phyloP scores from a whole-genome alignment of 2,797 vertebrate species.

The Eulemur coronatus region DNA sequence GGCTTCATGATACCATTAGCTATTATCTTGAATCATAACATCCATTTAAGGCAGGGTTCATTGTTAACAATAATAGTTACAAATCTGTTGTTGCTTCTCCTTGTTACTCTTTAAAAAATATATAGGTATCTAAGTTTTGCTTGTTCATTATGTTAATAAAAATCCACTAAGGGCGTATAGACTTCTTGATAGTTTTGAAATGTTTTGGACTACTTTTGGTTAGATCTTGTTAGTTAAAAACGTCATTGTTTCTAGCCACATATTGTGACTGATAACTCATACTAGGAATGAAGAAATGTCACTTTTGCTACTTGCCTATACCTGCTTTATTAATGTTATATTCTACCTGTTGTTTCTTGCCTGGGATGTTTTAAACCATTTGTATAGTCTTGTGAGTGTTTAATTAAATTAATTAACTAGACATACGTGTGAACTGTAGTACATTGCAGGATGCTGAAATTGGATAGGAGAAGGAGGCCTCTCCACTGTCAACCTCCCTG shows the following conservation, averaged over 20 bases:
- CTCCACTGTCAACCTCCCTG: background rate
- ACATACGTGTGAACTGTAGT: background rate
- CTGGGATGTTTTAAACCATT: background rate
- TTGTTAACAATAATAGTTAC: background rate
- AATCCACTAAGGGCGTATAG: background rate
- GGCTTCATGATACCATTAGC: background rate
- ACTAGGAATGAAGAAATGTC: background rate
- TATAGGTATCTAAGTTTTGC: background rate
- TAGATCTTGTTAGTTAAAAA: background rate
- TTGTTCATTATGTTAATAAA: slow-evolving; percentile 5
- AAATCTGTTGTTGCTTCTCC: background rate
- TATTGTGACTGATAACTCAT: background rate
- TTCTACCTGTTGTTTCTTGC: background rate
- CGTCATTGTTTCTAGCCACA: background rate
- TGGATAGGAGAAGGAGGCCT: background rate
- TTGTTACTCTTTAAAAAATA: background rate
- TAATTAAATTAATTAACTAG: background rate
- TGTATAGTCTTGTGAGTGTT: background rate
- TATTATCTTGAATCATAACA: background rate
- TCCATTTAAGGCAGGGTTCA: background rate
- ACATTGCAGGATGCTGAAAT: background rate
- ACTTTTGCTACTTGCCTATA: background rate
- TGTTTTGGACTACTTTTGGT: background rate
- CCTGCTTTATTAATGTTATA: background rate
- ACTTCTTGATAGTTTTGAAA: slow-evolving; percentile 14